Conservation (phyloP, 2,113 vertebrate species). For the Heterocephalus glaber region DNA sequence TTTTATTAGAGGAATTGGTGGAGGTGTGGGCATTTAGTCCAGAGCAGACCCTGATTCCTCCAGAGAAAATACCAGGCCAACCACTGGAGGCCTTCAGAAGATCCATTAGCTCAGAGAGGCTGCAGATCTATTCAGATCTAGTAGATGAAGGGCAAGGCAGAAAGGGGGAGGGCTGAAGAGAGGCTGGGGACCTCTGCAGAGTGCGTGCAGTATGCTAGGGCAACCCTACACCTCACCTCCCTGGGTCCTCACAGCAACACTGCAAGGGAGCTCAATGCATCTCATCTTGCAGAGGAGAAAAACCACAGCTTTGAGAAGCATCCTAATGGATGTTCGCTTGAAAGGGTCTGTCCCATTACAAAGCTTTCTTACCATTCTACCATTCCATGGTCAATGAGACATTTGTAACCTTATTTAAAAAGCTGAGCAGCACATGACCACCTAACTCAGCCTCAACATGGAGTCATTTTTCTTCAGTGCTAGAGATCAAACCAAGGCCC, state of each 20-base stretch:
- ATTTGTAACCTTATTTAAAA: neutral
- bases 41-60: neutral
- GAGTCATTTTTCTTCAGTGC: too few species aligned
- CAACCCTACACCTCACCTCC: neutral
- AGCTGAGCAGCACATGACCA: neutral
- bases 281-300: neutral
- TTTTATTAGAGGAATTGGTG: neutral
- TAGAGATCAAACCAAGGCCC: neutral
- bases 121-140: neutral
- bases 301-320: neutral
- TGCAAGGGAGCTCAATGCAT: fast-evolving
- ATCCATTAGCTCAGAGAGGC: neutral
- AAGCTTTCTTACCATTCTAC: neutral
- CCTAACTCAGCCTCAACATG: neutral
- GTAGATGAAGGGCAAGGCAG: neutral
- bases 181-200: neutral
- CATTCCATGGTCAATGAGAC: neutral
- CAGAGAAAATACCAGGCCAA: neutral
- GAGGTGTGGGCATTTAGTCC: neutral
- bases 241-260: too few species aligned
- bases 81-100: neutral
- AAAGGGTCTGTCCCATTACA: neutral
- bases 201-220: neutral
- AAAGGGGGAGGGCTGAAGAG: neutral
- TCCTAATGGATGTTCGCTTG: too few species aligned